phyloP scores from a whole-genome alignment of 2,113 vertebrate species.

The Onychostruthus taczanowskii region DNA sequence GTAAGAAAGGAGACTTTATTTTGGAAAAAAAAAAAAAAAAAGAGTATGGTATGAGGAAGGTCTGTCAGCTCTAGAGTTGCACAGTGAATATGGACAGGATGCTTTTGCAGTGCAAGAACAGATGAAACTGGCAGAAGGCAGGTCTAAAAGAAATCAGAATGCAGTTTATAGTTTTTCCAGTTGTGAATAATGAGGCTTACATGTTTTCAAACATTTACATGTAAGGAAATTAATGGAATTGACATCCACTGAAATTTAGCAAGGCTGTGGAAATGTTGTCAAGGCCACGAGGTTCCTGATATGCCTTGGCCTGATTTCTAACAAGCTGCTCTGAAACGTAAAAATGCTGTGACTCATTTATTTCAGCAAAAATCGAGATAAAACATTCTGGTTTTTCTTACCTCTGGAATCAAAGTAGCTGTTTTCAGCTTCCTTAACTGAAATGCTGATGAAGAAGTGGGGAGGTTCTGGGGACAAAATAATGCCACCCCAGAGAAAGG shows the following conservation, averaged over 20 bases:
- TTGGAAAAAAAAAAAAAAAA: neutral
- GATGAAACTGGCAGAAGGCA: neutral
- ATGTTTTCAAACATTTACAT: neutral
- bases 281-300: neutral
- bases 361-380: neutral
- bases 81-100: neutral
- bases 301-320: neutral
- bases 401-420: neutral
- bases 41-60: neutral
- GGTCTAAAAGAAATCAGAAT: neutral
- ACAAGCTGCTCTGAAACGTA: neutral
- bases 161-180: neutral
- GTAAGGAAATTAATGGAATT: neutral
- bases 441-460: neutral
- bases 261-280: neutral
- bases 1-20: neutral
- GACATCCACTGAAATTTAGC: neutral
- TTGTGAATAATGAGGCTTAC: neutral
- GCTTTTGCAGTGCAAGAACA: neutral
- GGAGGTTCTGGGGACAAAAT: neutral
- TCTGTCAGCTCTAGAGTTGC: neutral
- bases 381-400: neutral
- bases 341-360: neutral
- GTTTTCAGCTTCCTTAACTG: neutral
- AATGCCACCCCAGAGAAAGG: neutral